These are phyloP conservation scores for Epirrita christyi DNA, from an alignment of 2,888 invertebrate species.

Conservation along the genomic window DNA sequence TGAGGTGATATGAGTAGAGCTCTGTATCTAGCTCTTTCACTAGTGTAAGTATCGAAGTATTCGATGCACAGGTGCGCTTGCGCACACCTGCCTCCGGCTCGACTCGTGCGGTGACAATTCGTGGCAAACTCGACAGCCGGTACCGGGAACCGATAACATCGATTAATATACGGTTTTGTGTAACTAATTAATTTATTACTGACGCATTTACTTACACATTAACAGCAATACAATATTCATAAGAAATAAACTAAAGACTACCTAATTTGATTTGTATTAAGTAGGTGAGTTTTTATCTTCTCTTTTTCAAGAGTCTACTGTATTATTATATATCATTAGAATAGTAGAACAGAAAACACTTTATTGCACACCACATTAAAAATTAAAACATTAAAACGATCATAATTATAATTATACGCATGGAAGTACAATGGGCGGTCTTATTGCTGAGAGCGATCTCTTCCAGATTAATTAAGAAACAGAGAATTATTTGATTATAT, in stretches of 20 bases:
- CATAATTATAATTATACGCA: too few species aligned
- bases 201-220: background rate
- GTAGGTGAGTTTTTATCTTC: too few species aligned
- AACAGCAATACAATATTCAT: slow-evolving; percentile 1
- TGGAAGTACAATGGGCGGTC: too few species aligned
- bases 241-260: background rate
- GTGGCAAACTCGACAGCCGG: slow-evolving; percentile 27
- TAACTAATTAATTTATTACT: slow-evolving; percentile 24
- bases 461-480: too few species aligned
- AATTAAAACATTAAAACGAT: too few species aligned
- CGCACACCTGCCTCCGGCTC: slow-evolving; percentile 63
- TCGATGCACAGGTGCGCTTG: slow-evolving; percentile 70
- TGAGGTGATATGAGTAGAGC: background rate
- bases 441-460: too few species aligned
- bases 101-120: slow-evolving; percentile 35
- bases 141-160: slow-evolving; percentile 31
- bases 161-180: slow-evolving; percentile 27
- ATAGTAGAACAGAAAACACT: too few species aligned
- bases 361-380: background rate
- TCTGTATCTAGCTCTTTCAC: slow-evolving; percentile 35
- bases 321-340: too few species aligned
- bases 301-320: too few species aligned
- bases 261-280: too few species aligned
- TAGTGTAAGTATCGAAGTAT: slow-evolving; percentile 38
- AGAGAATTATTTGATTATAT: too few species aligned